Percentiles rank a stretch among this genome's conserved stretches.
These are phyloP conservation scores for Peribatodes rhomboidaria DNA, from an alignment of 2,888 invertebrate species.

Conservation along the genomic window DNA sequence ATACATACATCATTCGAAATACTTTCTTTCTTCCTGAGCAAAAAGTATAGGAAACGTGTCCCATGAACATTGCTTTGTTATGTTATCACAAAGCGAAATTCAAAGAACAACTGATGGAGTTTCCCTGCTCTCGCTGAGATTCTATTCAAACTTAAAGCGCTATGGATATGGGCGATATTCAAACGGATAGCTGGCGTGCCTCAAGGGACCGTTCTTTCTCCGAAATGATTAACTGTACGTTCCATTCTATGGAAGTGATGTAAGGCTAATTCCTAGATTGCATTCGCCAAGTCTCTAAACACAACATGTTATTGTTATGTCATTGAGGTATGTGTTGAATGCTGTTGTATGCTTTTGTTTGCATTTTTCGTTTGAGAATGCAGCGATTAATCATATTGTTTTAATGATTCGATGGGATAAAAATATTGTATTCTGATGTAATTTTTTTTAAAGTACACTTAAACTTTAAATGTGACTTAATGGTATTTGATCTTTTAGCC, in stretches of 20 bases:
- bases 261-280: slow-evolving; percentile 34
- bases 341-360: slow-evolving; percentile 39
- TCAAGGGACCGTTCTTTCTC: slow-evolving; percentile 18
- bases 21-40: too few relatives aligned
- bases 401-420: not conserved
- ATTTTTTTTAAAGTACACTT: not conserved
- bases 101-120: slow-evolving; percentile 12
- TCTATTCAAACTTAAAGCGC: slow-evolving; percentile 1
- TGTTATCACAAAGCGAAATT: slow-evolving; percentile 2
- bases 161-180: slow-evolving; percentile 9
- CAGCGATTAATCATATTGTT: slow-evolving; percentile 32
- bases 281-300: slow-evolving; percentile 25
- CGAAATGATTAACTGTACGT: slow-evolving; percentile 14
- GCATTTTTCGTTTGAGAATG: slow-evolving; percentile 36
- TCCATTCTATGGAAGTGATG: slow-evolving; percentile 21
- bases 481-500: too few relatives aligned
- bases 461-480: too few relatives aligned
- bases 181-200: not conserved
- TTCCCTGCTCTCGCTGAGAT: slow-evolving; percentile 2
- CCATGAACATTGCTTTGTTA: not conserved
- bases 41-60: slow-evolving; percentile 2
- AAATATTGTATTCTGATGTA: slow-evolving; percentile 9
- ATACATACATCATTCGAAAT: too few relatives aligned
- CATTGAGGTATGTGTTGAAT: slow-evolving; percentile 37
- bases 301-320: slow-evolving; percentile 44